phyloP scores from a whole-genome alignment of 2,113 vertebrate species.

The Sterrhoptilus dennistouni region DNA sequence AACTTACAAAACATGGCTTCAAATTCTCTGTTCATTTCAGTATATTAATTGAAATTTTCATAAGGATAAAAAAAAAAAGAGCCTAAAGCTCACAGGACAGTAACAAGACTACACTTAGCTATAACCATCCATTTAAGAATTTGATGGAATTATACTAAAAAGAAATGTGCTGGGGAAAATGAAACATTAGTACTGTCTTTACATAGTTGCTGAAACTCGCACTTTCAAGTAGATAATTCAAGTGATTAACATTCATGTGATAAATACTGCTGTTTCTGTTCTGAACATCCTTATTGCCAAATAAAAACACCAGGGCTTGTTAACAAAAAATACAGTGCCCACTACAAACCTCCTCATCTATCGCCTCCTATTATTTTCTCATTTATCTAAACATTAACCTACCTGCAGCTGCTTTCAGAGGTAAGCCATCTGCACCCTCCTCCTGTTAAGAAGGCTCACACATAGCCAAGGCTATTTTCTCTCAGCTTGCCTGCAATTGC shows the following conservation, averaged over 20 bases:
- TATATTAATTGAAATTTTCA: background rate
- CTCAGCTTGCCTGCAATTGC: background rate
- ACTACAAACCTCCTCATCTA: no score
- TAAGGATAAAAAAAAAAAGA: background rate
- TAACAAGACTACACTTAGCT: background rate
- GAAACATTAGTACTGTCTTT: background rate
- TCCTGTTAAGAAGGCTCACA: background rate
- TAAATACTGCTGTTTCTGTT: background rate
- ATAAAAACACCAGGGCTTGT: background rate
- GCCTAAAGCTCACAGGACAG: background rate
- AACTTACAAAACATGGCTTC: background rate
- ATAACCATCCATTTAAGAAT: background rate
- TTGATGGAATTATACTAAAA: background rate
- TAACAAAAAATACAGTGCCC: background rate
- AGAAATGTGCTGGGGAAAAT: background rate
- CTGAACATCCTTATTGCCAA: background rate
- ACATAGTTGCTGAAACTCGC: fast-evolving
- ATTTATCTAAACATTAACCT: background rate
- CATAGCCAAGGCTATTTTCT: background rate
- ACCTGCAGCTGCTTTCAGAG: background rate
- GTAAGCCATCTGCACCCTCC: fast-evolving
- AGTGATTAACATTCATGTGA: background rate
- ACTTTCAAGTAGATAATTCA: background rate
- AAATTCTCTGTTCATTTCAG: background rate
- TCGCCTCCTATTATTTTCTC: background rate